A percentile compares a stretch with the other conserved stretches of the same genome.
Conservation (phyloP, 2,113 vertebrate species). For the Girardinichthys multiradiatus region DNA sequence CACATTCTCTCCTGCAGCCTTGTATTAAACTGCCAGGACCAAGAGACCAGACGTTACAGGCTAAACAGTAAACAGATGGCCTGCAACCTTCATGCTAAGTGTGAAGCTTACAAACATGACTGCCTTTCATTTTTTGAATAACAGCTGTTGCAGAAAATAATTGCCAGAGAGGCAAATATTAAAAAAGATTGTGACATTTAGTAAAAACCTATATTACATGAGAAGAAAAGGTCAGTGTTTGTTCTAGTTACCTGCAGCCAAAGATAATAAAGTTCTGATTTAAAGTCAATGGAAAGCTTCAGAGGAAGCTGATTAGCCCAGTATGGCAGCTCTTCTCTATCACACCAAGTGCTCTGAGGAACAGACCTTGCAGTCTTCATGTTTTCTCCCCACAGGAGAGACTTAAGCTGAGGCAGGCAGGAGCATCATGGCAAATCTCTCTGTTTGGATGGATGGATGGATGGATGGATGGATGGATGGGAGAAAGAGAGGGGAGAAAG, state of each 20-base stretch:
- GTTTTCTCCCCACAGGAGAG: slow-evolving; percentile 38
- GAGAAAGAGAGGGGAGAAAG: too few species aligned
- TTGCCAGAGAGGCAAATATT: background rate
- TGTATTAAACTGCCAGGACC: slow-evolving; percentile 37
- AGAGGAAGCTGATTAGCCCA: slow-evolving; percentile 48
- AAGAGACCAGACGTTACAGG: slow-evolving; percentile 51
- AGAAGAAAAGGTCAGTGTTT: background rate
- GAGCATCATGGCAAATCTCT: too few species aligned
- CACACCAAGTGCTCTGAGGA: slow-evolving; percentile 32
- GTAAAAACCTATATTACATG: background rate
- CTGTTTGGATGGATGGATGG: too few species aligned
- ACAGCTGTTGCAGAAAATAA: background rate
- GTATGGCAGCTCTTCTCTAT: slow-evolving; percentile 39
- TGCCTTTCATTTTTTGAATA: background rate
- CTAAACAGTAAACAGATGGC: slow-evolving; percentile 57
- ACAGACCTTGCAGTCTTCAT: slow-evolving; percentile 36
- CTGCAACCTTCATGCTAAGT: slow-evolving; percentile 36
- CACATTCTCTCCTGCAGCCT: slow-evolving; percentile 20
- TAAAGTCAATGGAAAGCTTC: slow-evolving; percentile 33
- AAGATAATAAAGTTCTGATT: slow-evolving; percentile 44
- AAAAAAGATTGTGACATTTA: slow-evolving; percentile 8
- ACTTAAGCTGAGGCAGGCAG: slow-evolving; percentile 37
- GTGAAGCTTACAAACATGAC: slow-evolving; percentile 32
- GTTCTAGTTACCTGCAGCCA: slow-evolving; percentile 24
- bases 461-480: too few species aligned